phyloP scores from a whole-genome alignment of 92 coral and sea anemone species.

The Zoanthus sociatus region DNA sequence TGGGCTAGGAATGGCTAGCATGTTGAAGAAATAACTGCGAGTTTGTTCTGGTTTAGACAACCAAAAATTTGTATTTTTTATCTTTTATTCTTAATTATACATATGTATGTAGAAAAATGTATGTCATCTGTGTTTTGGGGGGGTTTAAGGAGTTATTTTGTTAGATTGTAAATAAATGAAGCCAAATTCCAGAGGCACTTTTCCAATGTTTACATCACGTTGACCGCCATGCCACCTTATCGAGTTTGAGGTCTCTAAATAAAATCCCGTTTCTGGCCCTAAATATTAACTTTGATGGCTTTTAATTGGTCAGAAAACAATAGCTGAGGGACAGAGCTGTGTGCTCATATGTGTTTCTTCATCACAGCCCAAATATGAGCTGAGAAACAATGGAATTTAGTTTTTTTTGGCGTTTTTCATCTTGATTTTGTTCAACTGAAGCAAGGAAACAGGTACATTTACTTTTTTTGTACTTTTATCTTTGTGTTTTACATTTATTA shows the following conservation, averaged over 20 bases:
- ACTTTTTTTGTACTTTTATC: constrained; percentile 8
- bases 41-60: no score
- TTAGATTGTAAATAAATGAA: no score
- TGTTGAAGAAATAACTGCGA: no score
- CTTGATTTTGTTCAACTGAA: constrained; percentile 20
- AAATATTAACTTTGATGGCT: background rate
- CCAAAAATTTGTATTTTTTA: no score
- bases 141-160: no score
- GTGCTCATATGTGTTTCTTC: constrained; percentile 2
- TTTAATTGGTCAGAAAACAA: background rate
- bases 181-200: no score
- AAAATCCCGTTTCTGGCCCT: background rate
- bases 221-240: background rate
- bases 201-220: background rate
- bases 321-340: constrained; percentile 8
- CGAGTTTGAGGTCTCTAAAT: background rate
- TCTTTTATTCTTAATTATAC: no score
- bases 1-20: no score
- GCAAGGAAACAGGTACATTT: constrained; percentile 25
- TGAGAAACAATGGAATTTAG: background rate
- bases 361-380: constrained; percentile 7
- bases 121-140: no score
- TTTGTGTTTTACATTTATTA: background rate
- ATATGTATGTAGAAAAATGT: no score
- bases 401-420: background rate